Base-by-base conservation (phyloP, 2,797 vertebrate genomes). In the Chloroceryle amazona region DNA sequence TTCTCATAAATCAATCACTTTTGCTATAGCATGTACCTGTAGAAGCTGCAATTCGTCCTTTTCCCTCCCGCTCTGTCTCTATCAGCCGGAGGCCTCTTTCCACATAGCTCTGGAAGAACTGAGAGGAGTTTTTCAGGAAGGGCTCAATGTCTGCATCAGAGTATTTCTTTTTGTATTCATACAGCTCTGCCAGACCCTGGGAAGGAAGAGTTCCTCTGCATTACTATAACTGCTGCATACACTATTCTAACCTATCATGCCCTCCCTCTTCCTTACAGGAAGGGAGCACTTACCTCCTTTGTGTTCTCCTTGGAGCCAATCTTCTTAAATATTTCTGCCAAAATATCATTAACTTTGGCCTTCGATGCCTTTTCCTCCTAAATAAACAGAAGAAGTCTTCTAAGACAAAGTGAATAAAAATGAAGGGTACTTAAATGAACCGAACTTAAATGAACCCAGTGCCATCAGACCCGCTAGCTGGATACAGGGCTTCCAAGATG, bases 301-400 rank as follows among this genome's bases (percentile, higher is more conserved):
- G 99, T 99, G 95, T 99, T 99, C 96, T 99, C 99, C 98, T 99
- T 99, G 86, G 99, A 99, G 67, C 99, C 99, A 63, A 99, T 99
- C 98, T 99, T 99, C 98, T 99, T 99, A 97, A 99, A 99, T 97
- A 99, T 99, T 96, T 99, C 99, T 39, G 99, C 99, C 96, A 99
- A 98, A 95, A 99, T 99, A 97, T 99, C 99, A 12, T 99, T 99
- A 89, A 99, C 99, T 98, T 99, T 99, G 37, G 99, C 99, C 97
- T 99, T 99, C 0, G 99, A 99, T 97, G 99, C 98, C 62, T 99
- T 99, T 83, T 99, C 99, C 51, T 99, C 99, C 99, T 99, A 90
- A 81, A 94, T 39, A 92, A 93, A 86, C 20, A 91, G 85, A 85
- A 39, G 26, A 21, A 90, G 16, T 90, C 6, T 86, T 78, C 7